A percentile compares a stretch with the other conserved stretches of the same genome.
Conservation (phyloP, 2,113 vertebrate species). For the Oncorhynchus masou region DNA sequence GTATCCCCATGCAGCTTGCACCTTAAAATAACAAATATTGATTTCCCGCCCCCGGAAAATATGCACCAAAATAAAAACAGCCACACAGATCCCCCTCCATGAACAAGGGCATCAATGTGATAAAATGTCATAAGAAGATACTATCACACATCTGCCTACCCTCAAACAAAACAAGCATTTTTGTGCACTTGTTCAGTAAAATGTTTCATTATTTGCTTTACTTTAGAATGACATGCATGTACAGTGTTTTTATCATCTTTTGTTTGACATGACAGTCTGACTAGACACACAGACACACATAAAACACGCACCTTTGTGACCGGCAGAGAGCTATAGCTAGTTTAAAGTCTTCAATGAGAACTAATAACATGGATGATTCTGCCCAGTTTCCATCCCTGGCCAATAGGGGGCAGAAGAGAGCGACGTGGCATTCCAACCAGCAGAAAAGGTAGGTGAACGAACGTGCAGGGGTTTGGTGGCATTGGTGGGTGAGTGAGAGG, state of each 20-base stretch:
- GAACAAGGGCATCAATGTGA: constrained; percentile 62
- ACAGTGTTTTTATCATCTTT: constrained; percentile 31
- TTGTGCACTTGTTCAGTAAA: constrained; percentile 37
- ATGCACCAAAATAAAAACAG: constrained; percentile 39
- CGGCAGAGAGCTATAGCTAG: constrained; percentile 63
- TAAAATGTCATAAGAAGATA: constrained; percentile 48
- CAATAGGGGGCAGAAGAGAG: constrained; percentile 48
- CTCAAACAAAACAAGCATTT: constrained; percentile 47
- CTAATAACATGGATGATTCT: constrained; percentile 31
- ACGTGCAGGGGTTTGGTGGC: constrained; percentile 14
- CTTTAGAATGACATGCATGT: constrained; percentile 16
- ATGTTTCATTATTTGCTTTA: constrained; percentile 53
- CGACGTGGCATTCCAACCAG: constrained; percentile 48
- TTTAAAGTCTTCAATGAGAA: constrained; percentile 52
- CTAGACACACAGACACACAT: constrained; percentile 60
- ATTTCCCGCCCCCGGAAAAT: constrained; percentile 28
- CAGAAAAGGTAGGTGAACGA: constrained; percentile 35
- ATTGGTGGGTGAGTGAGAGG: constrained; percentile 54
- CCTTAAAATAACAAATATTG: constrained; percentile 24
- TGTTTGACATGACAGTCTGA: constrained; percentile 33
- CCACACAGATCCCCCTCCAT: constrained; percentile 62
- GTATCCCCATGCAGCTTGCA: constrained; percentile 8
- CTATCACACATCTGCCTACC: constrained; percentile 60
- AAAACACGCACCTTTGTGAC: constrained; percentile 44
- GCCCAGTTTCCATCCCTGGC: constrained; percentile 40